phyloP scores from a whole-genome alignment of 53 echinoderm and acorn worm species.

The Temnopleurus reevesii region DNA sequence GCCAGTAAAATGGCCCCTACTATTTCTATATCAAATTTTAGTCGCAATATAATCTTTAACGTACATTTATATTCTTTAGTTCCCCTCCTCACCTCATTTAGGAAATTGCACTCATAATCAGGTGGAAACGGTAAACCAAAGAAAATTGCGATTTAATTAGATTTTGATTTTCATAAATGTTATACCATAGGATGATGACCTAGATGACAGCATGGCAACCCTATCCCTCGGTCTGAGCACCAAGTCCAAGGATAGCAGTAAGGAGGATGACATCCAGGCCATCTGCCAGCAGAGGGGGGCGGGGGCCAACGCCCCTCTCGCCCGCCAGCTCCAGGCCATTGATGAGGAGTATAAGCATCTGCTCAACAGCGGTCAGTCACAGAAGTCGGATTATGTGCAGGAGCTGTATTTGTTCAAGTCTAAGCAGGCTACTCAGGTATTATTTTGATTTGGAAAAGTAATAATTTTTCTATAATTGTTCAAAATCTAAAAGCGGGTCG shows the following conservation, averaged over 20 bases:
- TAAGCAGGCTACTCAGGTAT: constrained; percentile 93
- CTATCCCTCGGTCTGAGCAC: constrained; percentile 65
- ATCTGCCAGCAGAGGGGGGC: constrained; percentile 92
- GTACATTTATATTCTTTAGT: too few species aligned
- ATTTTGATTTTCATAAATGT: too few species aligned
- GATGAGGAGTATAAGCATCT: constrained; percentile 94
- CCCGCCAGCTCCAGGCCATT: constrained; percentile 91
- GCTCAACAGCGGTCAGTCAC: constrained; percentile 88
- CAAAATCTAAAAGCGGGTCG: too few species aligned
- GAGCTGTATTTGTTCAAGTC: constrained; percentile 91
- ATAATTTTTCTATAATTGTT: too few species aligned
- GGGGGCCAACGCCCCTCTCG: constrained; percentile 81
- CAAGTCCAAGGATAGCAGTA: constrained; percentile 80
- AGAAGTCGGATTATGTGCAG: constrained; percentile 92
- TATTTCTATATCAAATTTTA: too few species aligned
- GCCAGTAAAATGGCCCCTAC: too few species aligned
- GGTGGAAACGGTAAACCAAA: too few species aligned
- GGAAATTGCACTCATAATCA: too few species aligned
- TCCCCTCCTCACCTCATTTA: too few species aligned
- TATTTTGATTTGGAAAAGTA: too few species aligned
- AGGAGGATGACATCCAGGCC: constrained; percentile 95
- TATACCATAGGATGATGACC: constrained; percentile 72
- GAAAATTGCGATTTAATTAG: too few species aligned
- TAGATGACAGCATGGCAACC: constrained; percentile 74
- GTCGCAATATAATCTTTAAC: too few species aligned